Base-by-base conservation (phyloP, 2,797 vertebrate species). In the Iguana delicatissima region DNA sequence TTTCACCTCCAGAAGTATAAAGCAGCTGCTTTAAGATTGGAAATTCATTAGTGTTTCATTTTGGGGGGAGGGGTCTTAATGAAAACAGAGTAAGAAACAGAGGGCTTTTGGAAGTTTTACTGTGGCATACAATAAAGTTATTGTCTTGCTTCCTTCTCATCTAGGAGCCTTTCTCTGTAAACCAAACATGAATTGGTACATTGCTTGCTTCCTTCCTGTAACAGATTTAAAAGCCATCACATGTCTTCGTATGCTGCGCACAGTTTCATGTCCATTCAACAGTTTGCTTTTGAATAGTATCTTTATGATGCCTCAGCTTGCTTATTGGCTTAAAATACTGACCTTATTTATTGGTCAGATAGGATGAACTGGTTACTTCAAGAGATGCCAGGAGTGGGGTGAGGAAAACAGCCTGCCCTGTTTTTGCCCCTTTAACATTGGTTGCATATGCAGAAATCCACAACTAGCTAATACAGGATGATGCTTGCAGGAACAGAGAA, bases 121-220 rank as follows among this genome's bases (percentile, higher is more conserved):
- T 12, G 32, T 82, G 4, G 50, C 16, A 88, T n/a, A 93, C 67
- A 92, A 80, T 67, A 35, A 2, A 89, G 86, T 35, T 80, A 73
- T 89, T 89, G 80, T 89, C 91, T 91, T 86, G 85, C 82, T 91
- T 88, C 76, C 73, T 42, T 84, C 13, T 24, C 86, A 84, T 59
- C 89, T 88, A 82, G 62, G 35, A 92, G 35, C 72, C 59, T 46
- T 6, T 0, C 89, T 79, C 76, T 76, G n/a, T 57, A 87, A 18
- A 35, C 83, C 86, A 89, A 88, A 77, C 89, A 84, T 90, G 84
- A 93, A 91, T 69, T 0, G 4, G 80, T 80, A 80, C 57, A 89
- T n/a, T 80, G 67, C 86, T 81, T 50, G 74, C 80, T 87, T 91
- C 52, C 87, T 93, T 93, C 57, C 89, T 94, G 90, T 26, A 88